Evolutionary conservation across 2,113 vertebrate genomes (phyloP).

Genomic region (Ibidorhyncha struthersii): DNA sequence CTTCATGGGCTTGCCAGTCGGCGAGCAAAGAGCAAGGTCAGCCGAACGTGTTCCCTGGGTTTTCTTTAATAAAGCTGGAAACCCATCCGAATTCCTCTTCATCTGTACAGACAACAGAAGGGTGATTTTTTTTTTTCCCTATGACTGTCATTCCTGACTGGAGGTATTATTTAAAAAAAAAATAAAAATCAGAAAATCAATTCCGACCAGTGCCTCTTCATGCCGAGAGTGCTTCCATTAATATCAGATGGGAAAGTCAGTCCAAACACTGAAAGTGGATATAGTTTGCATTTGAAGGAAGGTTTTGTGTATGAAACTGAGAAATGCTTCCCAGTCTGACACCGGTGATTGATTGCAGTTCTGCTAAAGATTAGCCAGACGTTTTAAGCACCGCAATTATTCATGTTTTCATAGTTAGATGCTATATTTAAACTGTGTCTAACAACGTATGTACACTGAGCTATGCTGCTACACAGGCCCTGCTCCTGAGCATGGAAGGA

Average conservation of each 20-base stretch:
- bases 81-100: not conserved
- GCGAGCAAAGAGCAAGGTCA: not conserved
- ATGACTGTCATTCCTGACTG: not conserved
- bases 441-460: not conserved
- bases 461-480: not conserved
- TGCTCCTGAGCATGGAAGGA: not conserved
- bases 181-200: not conserved
- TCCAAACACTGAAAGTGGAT: conserved; percentile 63
- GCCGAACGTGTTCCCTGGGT: not conserved
- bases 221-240: conserved; percentile 48
- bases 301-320: conserved; percentile 76
- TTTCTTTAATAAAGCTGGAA: not conserved
- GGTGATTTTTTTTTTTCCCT: not conserved
- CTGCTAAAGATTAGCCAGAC: conserved; percentile 79
- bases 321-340: conserved; percentile 68
- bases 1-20: not conserved
- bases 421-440: conserved; percentile 56
- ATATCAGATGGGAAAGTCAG: conserved; percentile 48
- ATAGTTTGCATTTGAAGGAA: conserved; percentile 62
- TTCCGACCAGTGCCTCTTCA: not conserved
- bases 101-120: not conserved
- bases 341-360: conserved; percentile 78
- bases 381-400: conserved; percentile 68
- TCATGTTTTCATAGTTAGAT: conserved; percentile 34
- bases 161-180: not conserved